Evolutionary conservation across 2,113 vertebrate species (phyloP), one percentile per base, ranked within the genome.

Genomic region (Hippopotamus amphibius): DNA sequence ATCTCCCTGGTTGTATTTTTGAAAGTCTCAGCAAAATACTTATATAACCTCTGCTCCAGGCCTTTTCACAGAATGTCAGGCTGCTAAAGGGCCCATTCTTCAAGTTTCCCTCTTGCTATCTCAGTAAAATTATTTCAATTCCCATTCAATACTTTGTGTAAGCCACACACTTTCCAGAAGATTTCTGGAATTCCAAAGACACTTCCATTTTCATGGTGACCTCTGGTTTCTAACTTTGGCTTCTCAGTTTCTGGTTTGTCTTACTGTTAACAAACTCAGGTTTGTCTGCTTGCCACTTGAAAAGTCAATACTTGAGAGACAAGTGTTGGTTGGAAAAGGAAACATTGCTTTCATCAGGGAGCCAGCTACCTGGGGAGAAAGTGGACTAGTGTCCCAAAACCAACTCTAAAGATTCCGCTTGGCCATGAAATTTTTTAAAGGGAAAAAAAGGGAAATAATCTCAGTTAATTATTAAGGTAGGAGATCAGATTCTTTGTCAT

Each of bases 11-110:
- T 77, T 93, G 88, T 77, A 69, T 82, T 88, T 91, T 87, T 82
- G 2, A 55, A 81, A 94, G 11, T 91, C 26, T 88, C 46, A 71
- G 22, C n/a, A 91, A 82, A 81, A 93, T 93, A 82, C 33, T 97
- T 96, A 72, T 11, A 48, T 83, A 84, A 77, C 57, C 65, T 88
- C n/a, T 68, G 28, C 48, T 95, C 28, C 15, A 53, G 43, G 11
- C 13, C 65, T 77, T 89, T 71, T 77, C 53, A 92, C 53, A 95
- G 89, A 82, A 77, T 91, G 33, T 85, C 76, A 85, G 5, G 66
- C 19, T 85, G 46, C 13, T 72, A 95, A 96, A 76, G 2, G 33
- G 1, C 19, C 30, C n/a, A 87, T 65, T 92, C 95, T 96, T 77
- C 77, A 97, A 89, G 33, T 83, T 3, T 59, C 28, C 41, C 28